These are phyloP conservation scores for Huso huso DNA, from an alignment of 2,797 vertebrate genomes.

Conservation along the genomic window DNA sequence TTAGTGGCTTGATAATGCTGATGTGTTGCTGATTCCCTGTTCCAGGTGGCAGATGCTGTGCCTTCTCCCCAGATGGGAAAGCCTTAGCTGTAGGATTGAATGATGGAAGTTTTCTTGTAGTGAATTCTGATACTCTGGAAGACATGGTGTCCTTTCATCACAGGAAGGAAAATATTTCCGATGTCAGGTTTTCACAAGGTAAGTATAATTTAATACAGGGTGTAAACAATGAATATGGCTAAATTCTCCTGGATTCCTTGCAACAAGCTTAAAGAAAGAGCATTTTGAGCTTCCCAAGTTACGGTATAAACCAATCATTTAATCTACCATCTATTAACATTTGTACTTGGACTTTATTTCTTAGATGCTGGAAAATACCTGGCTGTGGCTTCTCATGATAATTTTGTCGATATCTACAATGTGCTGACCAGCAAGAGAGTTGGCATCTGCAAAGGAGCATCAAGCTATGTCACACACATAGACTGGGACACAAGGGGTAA, in stretches of 20 bases:
- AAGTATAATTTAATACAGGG: conserved; percentile 1
- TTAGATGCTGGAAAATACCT: conserved; percentile 88
- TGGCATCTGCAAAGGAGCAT: conserved; percentile 89
- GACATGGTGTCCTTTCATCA: conserved; percentile 97
- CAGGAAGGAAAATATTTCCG: conserved; percentile 89
- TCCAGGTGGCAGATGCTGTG: conserved; percentile 85
- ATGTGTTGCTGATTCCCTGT: conserved; percentile 5
- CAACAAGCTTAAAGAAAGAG: too few species aligned
- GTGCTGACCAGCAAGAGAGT: conserved; percentile 92
- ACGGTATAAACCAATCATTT: too few species aligned
- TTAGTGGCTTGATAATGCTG: too few species aligned
- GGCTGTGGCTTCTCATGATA: conserved; percentile 90
- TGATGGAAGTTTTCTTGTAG: conserved; percentile 92
- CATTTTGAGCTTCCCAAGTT: too few species aligned
- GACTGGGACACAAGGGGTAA: conserved; percentile 93
- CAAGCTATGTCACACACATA: conserved; percentile 86
- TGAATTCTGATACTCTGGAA: conserved; percentile 91
- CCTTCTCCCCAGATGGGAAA: conserved; percentile 95
- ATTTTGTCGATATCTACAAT: conserved; percentile 95
- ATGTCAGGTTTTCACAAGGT: conserved; percentile 93
- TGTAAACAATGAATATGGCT: too few species aligned
- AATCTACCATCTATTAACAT: too few species aligned
- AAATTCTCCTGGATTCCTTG: too few species aligned
- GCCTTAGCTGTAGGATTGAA: conserved; percentile 87
- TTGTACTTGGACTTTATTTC: neutral